Conservation (phyloP, 2,888 invertebrate species). For the Atrina japonica region DNA sequence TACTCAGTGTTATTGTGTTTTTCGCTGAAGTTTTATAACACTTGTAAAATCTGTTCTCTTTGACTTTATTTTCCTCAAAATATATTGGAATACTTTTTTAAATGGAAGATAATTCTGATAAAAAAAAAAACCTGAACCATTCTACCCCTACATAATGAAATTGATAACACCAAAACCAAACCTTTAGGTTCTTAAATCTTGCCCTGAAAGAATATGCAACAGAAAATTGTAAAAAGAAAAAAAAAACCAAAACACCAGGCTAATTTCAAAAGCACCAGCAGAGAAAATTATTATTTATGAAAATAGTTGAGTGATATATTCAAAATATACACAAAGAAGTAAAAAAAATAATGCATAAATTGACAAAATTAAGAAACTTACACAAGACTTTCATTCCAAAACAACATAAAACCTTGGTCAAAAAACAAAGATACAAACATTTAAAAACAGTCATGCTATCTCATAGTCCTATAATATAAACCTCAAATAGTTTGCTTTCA, state of each 20-base stretch:
- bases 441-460: not conserved
- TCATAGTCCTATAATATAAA: no score
- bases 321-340: constrained; percentile 3
- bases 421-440: not conserved
- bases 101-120: no score
- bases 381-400: not conserved
- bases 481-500: no score
- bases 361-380: not conserved
- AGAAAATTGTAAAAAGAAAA: not conserved
- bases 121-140: constrained; percentile 7
- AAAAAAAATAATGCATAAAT: not conserved
- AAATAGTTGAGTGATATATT: constrained; percentile 4
- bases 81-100: no score
- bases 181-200: constrained; percentile 20
- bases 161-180: constrained; percentile 7
- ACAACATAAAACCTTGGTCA: not conserved
- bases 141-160: not conserved
- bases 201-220: constrained; percentile 21
- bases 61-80: no score
- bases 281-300: constrained; percentile 17
- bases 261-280: constrained; percentile 13
- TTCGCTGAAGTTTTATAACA: no score
- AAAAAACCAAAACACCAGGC: not conserved
- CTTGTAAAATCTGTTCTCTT: no score
- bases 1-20: no score